These are phyloP conservation scores for Ceriagrion tenellum DNA, from an alignment of 2,888 invertebrate species.

Conservation along the genomic window DNA sequence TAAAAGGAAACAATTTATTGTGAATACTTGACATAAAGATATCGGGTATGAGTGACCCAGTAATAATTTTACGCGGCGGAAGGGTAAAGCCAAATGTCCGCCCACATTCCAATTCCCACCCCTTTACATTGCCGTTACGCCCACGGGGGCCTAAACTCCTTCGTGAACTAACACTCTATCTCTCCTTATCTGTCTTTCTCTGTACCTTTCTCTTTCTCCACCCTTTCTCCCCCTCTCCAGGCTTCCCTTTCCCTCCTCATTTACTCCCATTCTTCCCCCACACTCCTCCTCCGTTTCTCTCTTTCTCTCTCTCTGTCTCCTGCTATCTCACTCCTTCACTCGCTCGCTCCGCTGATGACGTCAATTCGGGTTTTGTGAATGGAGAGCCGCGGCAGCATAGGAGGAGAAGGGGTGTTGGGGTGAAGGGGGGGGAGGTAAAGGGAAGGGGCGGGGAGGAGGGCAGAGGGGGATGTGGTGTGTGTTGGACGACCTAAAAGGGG, in stretches of 20 bases:
- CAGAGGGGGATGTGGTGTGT: background rate
- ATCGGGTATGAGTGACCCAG: no score
- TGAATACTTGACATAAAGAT: no score
- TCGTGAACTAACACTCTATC: background rate
- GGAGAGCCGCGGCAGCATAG: slow-evolving; percentile 70
- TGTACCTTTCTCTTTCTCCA: background rate
- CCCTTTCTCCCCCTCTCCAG: background rate
- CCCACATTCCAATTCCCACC: background rate
- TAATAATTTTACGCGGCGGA: no score
- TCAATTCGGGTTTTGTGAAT: slow-evolving; percentile 56
- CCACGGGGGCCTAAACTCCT: background rate
- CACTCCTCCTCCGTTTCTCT: background rate
- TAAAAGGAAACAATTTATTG: no score
- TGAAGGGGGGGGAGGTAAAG: background rate
- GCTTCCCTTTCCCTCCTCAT: background rate
- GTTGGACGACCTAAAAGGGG: background rate
- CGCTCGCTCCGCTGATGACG: slow-evolving; percentile 18
- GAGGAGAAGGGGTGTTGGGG: slow-evolving; percentile 74
- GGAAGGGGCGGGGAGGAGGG: background rate
- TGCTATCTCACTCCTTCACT: background rate
- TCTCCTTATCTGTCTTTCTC: background rate
- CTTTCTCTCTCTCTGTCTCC: background rate
- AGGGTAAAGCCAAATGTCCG: no score
- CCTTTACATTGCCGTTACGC: background rate
- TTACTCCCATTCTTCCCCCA: background rate